Evolutionary conservation across 2,888 invertebrate species (phyloP).

Genomic region (Leptopterna dolabrata): DNA sequence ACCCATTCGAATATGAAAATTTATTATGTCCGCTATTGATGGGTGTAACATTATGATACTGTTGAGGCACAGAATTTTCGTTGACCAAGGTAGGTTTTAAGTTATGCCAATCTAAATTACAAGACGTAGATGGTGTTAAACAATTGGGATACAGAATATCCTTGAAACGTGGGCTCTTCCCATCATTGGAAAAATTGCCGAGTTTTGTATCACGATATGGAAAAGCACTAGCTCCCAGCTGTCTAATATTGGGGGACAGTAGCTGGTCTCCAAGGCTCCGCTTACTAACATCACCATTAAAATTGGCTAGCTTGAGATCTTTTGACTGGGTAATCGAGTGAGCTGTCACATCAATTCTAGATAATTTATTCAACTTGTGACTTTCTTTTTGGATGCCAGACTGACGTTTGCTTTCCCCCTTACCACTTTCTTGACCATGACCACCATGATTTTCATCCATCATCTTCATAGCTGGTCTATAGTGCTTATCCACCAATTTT

Average conservation of each 20-base stretch:
- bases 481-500: background rate
- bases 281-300: background rate
- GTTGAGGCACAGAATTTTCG: background rate
- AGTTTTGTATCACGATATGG: background rate
- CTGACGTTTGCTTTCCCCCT: background rate
- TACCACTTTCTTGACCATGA: background rate
- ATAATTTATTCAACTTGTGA: background rate
- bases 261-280: background rate
- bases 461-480: background rate
- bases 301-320: background rate
- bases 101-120: background rate
- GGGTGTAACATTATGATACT: background rate
- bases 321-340: background rate
- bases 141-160: background rate
- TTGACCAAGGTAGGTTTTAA: background rate
- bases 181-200: background rate
- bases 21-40: background rate
- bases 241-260: background rate
- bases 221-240: background rate
- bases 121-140: constrained; percentile 13
- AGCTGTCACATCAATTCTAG: background rate
- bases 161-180: background rate
- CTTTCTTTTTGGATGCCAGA: background rate
- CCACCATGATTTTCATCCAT: background rate
- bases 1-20: constrained; percentile 3